Percentiles rank a stretch among this genome's conserved stretches.
These are phyloP conservation scores for Seira ritae DNA, from an alignment of 2,888 invertebrate species.

Conservation along the genomic window DNA sequence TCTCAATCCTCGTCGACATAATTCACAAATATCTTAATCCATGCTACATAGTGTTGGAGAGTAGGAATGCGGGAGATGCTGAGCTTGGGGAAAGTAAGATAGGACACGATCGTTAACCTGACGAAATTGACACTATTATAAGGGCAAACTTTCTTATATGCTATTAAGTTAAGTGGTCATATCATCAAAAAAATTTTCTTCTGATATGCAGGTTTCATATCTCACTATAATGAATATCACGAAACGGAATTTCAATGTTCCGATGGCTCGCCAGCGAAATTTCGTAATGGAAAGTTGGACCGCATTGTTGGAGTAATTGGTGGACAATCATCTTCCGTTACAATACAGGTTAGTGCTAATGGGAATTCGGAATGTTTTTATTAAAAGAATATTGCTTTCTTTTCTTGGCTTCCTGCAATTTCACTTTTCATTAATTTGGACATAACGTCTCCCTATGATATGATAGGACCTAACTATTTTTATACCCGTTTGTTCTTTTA, in stretches of 20 bases:
- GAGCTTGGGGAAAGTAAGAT: no score
- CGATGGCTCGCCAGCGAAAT: constrained; percentile 77
- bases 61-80: no score
- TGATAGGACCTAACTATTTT: not conserved
- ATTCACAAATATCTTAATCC: no score
- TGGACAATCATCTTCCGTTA: constrained; percentile 78
- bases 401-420: not conserved
- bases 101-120: no score
- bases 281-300: constrained; percentile 76
- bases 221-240: constrained; percentile 76
- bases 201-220: constrained; percentile 76
- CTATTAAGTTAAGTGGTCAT: no score
- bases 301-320: constrained; percentile 79
- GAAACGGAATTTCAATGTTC: constrained; percentile 76
- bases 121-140: no score
- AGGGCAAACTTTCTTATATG: no score
- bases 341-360: constrained; percentile 76
- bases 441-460: not conserved
- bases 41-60: no score
- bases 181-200: no score
- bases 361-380: no score
- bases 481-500: not conserved
- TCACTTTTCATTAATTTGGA: not conserved
- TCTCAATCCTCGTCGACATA: no score
- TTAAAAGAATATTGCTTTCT: constrained; percentile 4